Evolutionary conservation across 2,113 vertebrate species (phyloP), one percentile per base, ranked within the genome.

Genomic region (Melanerpes formicivorus): DNA sequence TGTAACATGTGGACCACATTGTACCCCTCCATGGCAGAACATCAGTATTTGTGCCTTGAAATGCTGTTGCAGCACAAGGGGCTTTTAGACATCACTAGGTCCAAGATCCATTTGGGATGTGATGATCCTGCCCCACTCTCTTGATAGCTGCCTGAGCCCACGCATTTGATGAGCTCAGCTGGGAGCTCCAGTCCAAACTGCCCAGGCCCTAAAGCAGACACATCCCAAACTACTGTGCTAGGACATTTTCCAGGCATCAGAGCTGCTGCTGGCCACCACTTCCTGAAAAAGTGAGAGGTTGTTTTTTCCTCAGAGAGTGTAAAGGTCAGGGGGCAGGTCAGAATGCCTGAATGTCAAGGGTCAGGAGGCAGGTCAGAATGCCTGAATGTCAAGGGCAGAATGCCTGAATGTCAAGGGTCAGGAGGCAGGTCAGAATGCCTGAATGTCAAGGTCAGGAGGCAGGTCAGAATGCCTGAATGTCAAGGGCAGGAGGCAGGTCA

Each of bases 1-100:
- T 6, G 21, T 22, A 12, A 7, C 1, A 4, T 15, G 18, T 2
- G 23, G 62, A 50, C 18, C 5, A 6, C 2, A 1, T 3, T 29
- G 62, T 6, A 8, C 46, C 44, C 32, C 34, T 59, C 11, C 5
- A 2, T 7, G 63, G 67, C 44, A 90, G 34, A 71, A 59, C 9
- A 14, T 5, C 11, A 16, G 4, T 3, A 18, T 30, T 86, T 48
- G 54, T 6, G 22, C 69, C 66, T 42, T 22, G 32, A 56, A 3
- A 18, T 14, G 23, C 6, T 9, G 1, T 23, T 64, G n/a, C 62
- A 87, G 30, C 16, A 52, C 37, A 23, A 52, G 50, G 56, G 22
- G 25, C 7, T 44, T 82, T 50, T 44, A 56, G 69, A 40, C 37
- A 32, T 2, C n/a, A 32, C 8, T 9, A 25, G 37, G 25, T 52